These are phyloP conservation scores for Thalpophila matura DNA, from an alignment of 2,888 invertebrate species.

Conservation along the genomic window DNA sequence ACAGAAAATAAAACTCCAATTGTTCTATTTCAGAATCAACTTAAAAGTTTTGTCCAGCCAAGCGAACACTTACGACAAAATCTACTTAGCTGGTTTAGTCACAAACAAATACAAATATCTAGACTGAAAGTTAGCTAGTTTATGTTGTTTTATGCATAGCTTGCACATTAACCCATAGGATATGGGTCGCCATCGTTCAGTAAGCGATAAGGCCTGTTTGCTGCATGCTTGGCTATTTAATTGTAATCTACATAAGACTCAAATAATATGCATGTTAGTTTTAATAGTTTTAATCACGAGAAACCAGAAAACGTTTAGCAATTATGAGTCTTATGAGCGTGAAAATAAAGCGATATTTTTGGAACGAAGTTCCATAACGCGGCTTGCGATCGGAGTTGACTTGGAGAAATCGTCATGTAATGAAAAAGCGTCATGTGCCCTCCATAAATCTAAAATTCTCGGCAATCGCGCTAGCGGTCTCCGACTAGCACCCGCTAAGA, in stretches of 20 bases:
- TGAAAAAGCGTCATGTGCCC: too few species aligned
- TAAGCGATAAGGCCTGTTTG: slow-evolving; percentile 36
- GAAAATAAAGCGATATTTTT: too few species aligned
- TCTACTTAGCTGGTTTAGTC: slow-evolving; percentile 8
- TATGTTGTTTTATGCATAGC: slow-evolving; percentile 17
- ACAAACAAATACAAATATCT: slow-evolving; percentile 9
- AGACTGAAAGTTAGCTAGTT: neutral
- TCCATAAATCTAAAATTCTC: too few species aligned
- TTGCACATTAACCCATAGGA: slow-evolving; percentile 28
- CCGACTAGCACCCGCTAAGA: too few species aligned
- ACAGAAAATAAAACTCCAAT: neutral
- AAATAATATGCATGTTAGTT: slow-evolving; percentile 16
- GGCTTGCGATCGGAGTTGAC: too few species aligned
- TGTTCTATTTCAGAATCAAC: neutral
- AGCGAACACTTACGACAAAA: slow-evolving; percentile 13
- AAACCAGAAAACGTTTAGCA: neutral
- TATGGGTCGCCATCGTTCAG: slow-evolving; percentile 35
- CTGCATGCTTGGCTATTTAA: slow-evolving; percentile 8
- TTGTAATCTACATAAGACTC: slow-evolving; percentile 34
- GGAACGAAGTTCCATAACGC: too few species aligned
- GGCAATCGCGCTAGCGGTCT: too few species aligned
- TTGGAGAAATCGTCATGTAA: too few species aligned
- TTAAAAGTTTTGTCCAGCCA: neutral
- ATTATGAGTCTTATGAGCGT: neutral
- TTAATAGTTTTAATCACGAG: slow-evolving; percentile 41